Conservation (phyloP, 2,113 vertebrate species). For the Brienomyrus longianalis region DNA sequence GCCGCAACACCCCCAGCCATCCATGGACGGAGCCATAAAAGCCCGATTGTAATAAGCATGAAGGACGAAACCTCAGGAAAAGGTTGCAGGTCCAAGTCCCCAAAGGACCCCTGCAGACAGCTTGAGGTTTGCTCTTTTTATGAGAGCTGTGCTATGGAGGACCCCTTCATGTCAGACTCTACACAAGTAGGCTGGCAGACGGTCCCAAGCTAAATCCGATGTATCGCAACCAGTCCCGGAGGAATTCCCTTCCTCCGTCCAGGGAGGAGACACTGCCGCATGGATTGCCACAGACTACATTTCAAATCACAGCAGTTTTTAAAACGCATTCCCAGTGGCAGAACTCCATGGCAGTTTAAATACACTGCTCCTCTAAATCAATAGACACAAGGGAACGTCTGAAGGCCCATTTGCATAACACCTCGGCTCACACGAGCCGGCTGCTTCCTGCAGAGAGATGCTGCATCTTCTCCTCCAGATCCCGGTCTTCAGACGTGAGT, state of each 20-base stretch:
- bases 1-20: background rate
- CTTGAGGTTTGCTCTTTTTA: background rate
- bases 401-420: background rate
- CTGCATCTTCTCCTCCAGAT: background rate
- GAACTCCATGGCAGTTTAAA: background rate
- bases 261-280: background rate
- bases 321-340: background rate
- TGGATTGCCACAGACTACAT: background rate
- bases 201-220: background rate
- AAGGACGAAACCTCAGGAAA: background rate
- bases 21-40: background rate
- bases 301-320: background rate
- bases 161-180: background rate
- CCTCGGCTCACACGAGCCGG: background rate
- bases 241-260: background rate
- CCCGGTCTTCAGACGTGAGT: background rate
- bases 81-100: background rate
- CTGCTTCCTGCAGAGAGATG: background rate
- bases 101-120: background rate
- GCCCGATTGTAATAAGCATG: background rate
- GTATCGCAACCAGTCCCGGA: background rate
- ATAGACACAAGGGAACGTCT: background rate
- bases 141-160: background rate
- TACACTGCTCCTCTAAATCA: background rate
- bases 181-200: background rate